Base-by-base conservation (phyloP, 2,888 invertebrate genomes). In the Neuroscelio doddi region DNA sequence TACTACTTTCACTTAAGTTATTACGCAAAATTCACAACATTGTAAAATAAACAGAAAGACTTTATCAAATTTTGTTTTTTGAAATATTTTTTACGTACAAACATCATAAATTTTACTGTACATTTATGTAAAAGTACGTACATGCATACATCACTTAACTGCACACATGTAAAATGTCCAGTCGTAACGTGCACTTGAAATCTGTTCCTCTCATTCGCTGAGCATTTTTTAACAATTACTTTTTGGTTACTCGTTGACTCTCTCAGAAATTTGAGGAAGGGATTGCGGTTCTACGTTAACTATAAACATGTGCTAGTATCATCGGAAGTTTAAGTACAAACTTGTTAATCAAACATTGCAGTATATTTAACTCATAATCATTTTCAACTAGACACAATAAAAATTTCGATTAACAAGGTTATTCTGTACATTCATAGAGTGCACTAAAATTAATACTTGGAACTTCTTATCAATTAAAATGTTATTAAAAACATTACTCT, bases 91-190 rank as follows among this genome's bases (percentile, higher is more conserved):
- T 24, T 16, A 32, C 46, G 46, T 32, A 30, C 17, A 24, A 53
- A 24, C n/a, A 42, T 30, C 63, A 67, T 67, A 63, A 67, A 32
- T 64, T 64, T 59, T 56, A 67, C 63, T 59, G 67, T 63, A 64
- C 63, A 63, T 46, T 50, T 29, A 52, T 67, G 59, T 47, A 63
- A 63, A 59, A 64, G 67, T 67, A 67, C 63, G 59, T 63, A 67
- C 63, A 67, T 64, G 59, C 63, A 67, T 58, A 58, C 58, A 67
- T 51, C 38, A 67, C 59, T n/a, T n/a, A n/a, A n/a, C n/a, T 59
- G 61, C 63, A 57, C 61, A 64, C 51, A 57, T 49, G 56, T 64
- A 50, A 64, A 64, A 68, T 68, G 61, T 59, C 57, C 61, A 51
- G 57, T 30, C 49, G 30, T 5, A 26, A 39, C 47, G 41, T 44